Evolutionary conservation across 1,140 invertebrate genomes (phyloP), one percentile per base, ranked within the genome.

Genomic region (Calliopsis andreniformis): DNA sequence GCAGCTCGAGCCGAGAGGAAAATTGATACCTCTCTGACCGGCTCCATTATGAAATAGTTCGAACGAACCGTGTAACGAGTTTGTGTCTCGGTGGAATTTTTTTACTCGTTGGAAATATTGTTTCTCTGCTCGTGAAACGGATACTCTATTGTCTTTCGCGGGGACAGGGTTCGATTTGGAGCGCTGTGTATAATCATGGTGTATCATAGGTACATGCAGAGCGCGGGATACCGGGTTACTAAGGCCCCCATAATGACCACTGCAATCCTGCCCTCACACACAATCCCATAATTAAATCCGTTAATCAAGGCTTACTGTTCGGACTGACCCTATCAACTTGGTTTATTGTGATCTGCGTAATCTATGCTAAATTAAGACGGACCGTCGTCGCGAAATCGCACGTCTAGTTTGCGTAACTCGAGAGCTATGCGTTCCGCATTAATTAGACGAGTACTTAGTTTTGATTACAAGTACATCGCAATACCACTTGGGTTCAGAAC

Each of bases 291-390:
- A 89, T 89, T 89, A 89, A 89, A 89, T 89, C 87, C 88, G 88
- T 89, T 89, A 88, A 89, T 89, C 88, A 89, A 89, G 88, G 88
- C 88, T 89, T 89, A 88, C 81, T 78, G 86, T 69, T 87, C 70
- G 82, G 84, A 89, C 88, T 91, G 89, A 91, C 90, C 90, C 90
- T 89, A 88, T 89, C 89, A 87, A 88, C 86, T 91, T 89, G 87
- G 88, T 90, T 91, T 91, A 91, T 90, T 90, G 89, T 89, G 89
- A 91, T 91, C 90, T 85, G 85, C 82, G 89, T 90, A 91, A 91
- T 90, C 89, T 90, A 89, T 86, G 85, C 83, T 89, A 89, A 90
- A 91, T 91, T 88, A 89, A 91, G 89, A 91, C 84, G 83, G 87
- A 86, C 86, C 85, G 82, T 81, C 78, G 73, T 79, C 81, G 78